These are phyloP conservation scores for Lagria hirta DNA, from an alignment of 2,888 invertebrate species.

Conservation along the genomic window DNA sequence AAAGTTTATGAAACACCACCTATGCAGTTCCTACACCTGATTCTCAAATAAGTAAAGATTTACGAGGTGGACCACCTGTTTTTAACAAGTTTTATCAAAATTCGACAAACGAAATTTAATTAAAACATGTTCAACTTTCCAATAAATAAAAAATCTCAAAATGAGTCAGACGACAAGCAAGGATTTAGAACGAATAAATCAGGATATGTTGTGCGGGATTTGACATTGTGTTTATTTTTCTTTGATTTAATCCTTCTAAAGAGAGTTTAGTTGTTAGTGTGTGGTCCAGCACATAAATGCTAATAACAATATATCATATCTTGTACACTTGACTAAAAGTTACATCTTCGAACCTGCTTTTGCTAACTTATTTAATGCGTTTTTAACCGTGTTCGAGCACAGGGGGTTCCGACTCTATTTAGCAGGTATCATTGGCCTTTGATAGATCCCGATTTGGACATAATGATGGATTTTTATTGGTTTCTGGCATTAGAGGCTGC, in stretches of 20 bases:
- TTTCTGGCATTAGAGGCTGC: no score
- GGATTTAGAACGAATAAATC: constrained; percentile 27
- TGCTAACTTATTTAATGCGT: constrained; percentile 24
- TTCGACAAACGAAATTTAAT: constrained; percentile 27
- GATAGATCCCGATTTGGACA: no score
- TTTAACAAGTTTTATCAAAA: constrained; percentile 20
- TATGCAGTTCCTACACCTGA: no score
- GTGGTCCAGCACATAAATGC: constrained; percentile 31
- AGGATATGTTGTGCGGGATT: constrained; percentile 20
- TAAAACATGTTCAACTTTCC: constrained; percentile 22
- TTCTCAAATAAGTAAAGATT: no score
- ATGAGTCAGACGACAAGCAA: constrained; percentile 20
- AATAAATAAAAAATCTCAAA: constrained; percentile 29
- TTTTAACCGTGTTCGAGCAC: constrained; percentile 13
- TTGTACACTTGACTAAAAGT: constrained; percentile 5
- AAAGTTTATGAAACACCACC: no score
- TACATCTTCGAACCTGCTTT: constrained; percentile 12
- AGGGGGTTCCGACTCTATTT: no score
- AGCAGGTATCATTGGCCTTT: no score
- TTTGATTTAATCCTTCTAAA: constrained; percentile 24
- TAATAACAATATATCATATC: constrained; percentile 36
- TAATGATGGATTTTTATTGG: no score
- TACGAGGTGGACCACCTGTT: constrained; percentile 22
- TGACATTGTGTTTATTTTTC: constrained; percentile 22
- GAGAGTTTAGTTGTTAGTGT: constrained; percentile 26